A percentile compares a stretch with the other conserved stretches of the same genome.
Conservation (phyloP, 1,140 invertebrate genomes). For the Pachyrhynchus sulphureomaculatus region DNA sequence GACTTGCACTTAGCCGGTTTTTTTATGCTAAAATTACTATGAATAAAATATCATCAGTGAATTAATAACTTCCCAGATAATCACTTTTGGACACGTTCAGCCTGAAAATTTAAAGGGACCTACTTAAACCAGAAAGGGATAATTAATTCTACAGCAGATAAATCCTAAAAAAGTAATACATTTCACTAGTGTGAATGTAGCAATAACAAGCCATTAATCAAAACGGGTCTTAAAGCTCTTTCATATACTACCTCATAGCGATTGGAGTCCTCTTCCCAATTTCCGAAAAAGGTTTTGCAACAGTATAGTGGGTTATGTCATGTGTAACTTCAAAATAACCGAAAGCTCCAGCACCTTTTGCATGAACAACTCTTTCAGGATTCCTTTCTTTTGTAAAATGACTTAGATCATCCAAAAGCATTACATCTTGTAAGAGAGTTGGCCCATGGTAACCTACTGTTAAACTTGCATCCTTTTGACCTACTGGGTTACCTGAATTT, state of each 20-base stretch:
- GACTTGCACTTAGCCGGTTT: too few species aligned
- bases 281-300: conserved; percentile 76
- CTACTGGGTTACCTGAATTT: conserved; percentile 70
- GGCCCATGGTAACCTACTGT: conserved; percentile 87
- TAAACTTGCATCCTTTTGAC: conserved; percentile 67
- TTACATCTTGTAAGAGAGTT: conserved; percentile 84
- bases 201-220: too few species aligned
- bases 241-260: conserved; percentile 62
- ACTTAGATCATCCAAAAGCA: conserved; percentile 89
- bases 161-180: too few species aligned
- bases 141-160: too few species aligned
- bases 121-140: too few species aligned
- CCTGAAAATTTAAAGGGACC: too few species aligned
- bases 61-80: too few species aligned
- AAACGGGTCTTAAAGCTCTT: too few species aligned
- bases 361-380: conserved; percentile 96
- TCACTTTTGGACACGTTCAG: too few species aligned
- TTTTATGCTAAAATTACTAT: too few species aligned
- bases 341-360: conserved; percentile 96
- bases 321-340: conserved; percentile 93
- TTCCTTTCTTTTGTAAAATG: conserved; percentile 95
- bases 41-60: too few species aligned
- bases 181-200: too few species aligned
- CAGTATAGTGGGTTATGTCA: conserved; percentile 77
- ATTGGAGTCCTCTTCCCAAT: conserved; percentile 83